Evolutionary conservation across 1,140 invertebrate genomes (phyloP).

Genomic region (Charaxes varanes): DNA sequence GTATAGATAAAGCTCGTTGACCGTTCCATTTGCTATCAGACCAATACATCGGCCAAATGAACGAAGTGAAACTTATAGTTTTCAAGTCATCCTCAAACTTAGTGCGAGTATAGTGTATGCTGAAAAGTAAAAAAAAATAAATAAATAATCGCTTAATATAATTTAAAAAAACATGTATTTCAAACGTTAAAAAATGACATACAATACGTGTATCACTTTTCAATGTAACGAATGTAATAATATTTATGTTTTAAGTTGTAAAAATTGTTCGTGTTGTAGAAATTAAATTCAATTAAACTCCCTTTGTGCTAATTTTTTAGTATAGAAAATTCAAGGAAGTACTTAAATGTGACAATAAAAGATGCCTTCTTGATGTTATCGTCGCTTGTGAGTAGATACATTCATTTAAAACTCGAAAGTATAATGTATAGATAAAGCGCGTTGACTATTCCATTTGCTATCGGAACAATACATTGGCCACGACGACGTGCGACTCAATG

Average conservation of each 20-base stretch:
- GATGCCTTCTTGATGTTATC: neutral
- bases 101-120: too few relatives aligned
- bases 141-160: too few relatives aligned
- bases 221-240: too few relatives aligned
- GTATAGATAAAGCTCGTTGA: conserved; percentile 30
- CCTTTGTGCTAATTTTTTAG: too few relatives aligned
- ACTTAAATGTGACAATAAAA: neutral
- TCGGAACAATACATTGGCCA: conserved; percentile 57
- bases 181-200: too few relatives aligned
- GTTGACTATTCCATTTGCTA: conserved; percentile 44
- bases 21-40: conserved; percentile 46
- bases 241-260: too few relatives aligned
- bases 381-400: conserved; percentile 10
- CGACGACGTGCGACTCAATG: conserved; percentile 56
- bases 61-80: conserved; percentile 56
- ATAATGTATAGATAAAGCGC: conserved; percentile 30
- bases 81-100: too few relatives aligned
- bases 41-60: conserved; percentile 58
- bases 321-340: neutral
- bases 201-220: too few relatives aligned
- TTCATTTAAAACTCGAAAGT: conserved; percentile 23
- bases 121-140: too few relatives aligned
- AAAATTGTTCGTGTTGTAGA: too few relatives aligned
- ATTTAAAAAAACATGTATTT: too few relatives aligned
- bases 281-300: too few relatives aligned